Evolutionary conservation across 2,888 invertebrate species (phyloP), one percentile per base, ranked within the genome.

Genomic region (Chymomyza fuscimana): DNA sequence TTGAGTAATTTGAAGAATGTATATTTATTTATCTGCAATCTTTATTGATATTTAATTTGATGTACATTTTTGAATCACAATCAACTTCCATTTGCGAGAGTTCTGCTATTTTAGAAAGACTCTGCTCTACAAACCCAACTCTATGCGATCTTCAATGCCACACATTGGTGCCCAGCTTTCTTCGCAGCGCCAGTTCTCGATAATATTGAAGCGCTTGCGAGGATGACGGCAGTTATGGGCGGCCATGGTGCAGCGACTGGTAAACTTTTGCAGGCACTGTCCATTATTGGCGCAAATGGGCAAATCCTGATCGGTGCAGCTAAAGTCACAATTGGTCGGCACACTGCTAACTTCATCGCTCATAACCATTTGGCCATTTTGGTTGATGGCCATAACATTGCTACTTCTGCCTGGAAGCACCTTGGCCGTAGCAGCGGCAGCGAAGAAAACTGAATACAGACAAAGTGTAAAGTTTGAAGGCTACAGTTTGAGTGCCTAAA

Each of bases 211-310:
- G 6, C 78, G 80, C 65, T 85, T 88, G 36, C 83, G 81, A 2
- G 90, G 84, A 77, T 86, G 82, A 36, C 82, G 80, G 32, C 90
- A 90, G 63, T 90, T 90, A 74, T 89, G 89, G 59, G 87, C 80
- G 16, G 82, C 71, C 80, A 89, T 74, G 36, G 79, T 79, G 60
- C 89, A 89, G 25, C 66, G 68, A 12, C 84, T 87, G 9, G 80
- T 80, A 70, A 89, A 90, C 10, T 76, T 62, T 36, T 89, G 82
- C 36, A 80, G 68, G 65, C 90, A 90, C 56, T 84, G 89, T 12
- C 90, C 89, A 61, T 90, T 90, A 61, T 70, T 73, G 54, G 79
- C 89, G 40, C 90, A 90, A 0, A 84, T 74, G 3, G 75, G 64
- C 0, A 76, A 12, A 54, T 90, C 89, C 5, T 60, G 65, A 9